phyloP scores from a whole-genome alignment of 1,140 invertebrate species.

The Caenorhabditis latens region DNA sequence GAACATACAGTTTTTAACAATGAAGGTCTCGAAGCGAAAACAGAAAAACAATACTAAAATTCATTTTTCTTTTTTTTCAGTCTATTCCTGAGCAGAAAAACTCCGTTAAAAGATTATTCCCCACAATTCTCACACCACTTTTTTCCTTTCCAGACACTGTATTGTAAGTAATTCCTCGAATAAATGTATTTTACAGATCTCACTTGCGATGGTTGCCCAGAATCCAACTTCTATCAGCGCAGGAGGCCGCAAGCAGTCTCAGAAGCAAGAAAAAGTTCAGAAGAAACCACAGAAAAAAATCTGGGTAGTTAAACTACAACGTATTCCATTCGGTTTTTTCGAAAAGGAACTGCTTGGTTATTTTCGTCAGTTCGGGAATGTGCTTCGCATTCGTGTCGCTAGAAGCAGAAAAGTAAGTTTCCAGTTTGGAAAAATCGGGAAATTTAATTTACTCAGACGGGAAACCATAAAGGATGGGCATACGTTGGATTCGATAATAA shows the following conservation, averaged over 20 bases:
- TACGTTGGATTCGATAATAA: slow-evolving; percentile 63
- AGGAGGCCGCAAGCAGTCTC: neutral
- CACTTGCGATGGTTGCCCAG: slow-evolving; percentile 2
- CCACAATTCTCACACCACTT: too few relatives aligned
- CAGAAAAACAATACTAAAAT: too few relatives aligned
- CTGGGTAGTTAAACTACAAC: slow-evolving; percentile 57
- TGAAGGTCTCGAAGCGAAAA: too few relatives aligned
- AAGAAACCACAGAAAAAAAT: slow-evolving; percentile 40
- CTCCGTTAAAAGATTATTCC: too few relatives aligned
- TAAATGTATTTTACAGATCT: slow-evolving; percentile 37
- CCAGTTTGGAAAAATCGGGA: neutral
- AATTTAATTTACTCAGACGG: slow-evolving; percentile 57
- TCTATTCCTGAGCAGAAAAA: too few relatives aligned
- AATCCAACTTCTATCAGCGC: slow-evolving; percentile 17
- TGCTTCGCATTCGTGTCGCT: slow-evolving; percentile 59
- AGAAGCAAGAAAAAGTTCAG: slow-evolving; percentile 22
- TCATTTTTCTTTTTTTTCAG: too few relatives aligned
- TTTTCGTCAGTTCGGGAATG: slow-evolving; percentile 65
- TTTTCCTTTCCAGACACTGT: neutral
- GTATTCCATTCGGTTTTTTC: slow-evolving; percentile 63
- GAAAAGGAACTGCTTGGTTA: slow-evolving; percentile 61
- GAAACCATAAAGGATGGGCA: slow-evolving; percentile 62
- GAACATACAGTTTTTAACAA: too few relatives aligned
- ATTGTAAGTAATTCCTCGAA: neutral
- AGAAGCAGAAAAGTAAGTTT: slow-evolving; percentile 58